Base-by-base conservation (phyloP, 1,140 invertebrate species). In the Hycleus cichorii region DNA sequence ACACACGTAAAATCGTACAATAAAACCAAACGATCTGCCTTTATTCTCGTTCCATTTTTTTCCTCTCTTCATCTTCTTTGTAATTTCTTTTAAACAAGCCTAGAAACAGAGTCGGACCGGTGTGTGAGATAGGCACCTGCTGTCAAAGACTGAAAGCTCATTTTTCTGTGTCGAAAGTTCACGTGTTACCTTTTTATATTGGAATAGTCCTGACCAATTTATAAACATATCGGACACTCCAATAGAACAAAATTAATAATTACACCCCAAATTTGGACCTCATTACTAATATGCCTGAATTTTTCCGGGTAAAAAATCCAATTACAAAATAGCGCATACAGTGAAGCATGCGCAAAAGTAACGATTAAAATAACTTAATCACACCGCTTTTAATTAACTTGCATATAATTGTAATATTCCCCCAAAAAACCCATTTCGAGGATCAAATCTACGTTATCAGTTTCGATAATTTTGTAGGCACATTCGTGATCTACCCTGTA, bases 401-500 rank as follows among this genome's bases (percentile, higher is more conserved):
- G 1, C 4, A 32, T 32, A 32, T 7, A 32, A 32, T 7, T 7
- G 7, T 7, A 32, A 4, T 32, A 32, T 32, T 32, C 4, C 18
- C 1, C 0, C 18, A 18, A 18, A 18, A 18, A 18, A 1, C 1
- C 18, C 18, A 12, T 12, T 12, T 12, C 12, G 12, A 1, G 1
- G 12, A 12, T 12, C 18, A 18, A 18, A 18, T 18, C 18, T 18
- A 18, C 18, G 18, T 18, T 18, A 39, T 39, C 39, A 7, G 7
- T n/a, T 18, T 8, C 9, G 11, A 48, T 24, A 24, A 24, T 48
- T 48, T 6, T 7, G 51, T 78, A 80, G 83, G 82, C 85, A 84
- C 86, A 86, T 87, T 89, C 89, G 90, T 94, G 90, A 93, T 91
- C 90, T 94, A 95, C 91, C 91, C 91, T 95, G 91, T 95, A 93